These are phyloP conservation scores for Apis florea DNA, from an alignment of 1,140 invertebrate genomes.

Conservation along the genomic window DNA sequence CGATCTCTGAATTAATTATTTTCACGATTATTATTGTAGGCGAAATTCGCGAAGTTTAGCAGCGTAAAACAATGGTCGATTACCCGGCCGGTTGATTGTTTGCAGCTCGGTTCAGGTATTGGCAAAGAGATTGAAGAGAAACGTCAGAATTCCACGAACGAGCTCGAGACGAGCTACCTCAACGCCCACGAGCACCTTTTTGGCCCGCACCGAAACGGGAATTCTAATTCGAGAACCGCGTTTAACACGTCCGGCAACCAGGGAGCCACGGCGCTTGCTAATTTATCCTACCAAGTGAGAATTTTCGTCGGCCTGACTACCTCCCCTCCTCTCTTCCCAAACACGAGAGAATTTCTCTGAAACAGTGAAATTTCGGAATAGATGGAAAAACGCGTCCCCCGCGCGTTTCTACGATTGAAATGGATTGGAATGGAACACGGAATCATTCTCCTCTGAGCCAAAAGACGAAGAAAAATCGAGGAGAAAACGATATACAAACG, in stretches of 20 bases:
- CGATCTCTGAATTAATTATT: too few relatives aligned
- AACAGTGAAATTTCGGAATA: too few relatives aligned
- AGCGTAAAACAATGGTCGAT: background rate
- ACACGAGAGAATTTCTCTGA: too few relatives aligned
- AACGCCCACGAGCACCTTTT: conserved; percentile 21
- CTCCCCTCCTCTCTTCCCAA: too few relatives aligned
- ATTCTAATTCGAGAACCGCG: conserved; percentile 57
- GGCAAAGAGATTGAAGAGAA: background rate
- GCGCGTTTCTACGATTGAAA: too few relatives aligned
- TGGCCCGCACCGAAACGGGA: conserved; percentile 25
- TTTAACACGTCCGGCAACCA: conserved; percentile 2
- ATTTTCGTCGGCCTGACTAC: background rate
- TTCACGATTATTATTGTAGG: background rate
- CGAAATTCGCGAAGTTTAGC: background rate
- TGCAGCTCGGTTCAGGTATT: too few relatives aligned
- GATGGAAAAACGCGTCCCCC: too few relatives aligned
- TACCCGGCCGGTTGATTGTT: background rate
- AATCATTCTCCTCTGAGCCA: too few relatives aligned
- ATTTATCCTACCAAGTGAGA: conserved; percentile 29
- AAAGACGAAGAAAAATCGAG: too few relatives aligned
- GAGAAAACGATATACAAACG: too few relatives aligned
- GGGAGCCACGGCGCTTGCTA: conserved; percentile 9
- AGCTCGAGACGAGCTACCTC: too few relatives aligned
- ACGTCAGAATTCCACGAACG: background rate
- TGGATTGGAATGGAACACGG: too few relatives aligned